Conservation (phyloP, 2,888 invertebrate genomes). For the Apeira syringaria region DNA sequence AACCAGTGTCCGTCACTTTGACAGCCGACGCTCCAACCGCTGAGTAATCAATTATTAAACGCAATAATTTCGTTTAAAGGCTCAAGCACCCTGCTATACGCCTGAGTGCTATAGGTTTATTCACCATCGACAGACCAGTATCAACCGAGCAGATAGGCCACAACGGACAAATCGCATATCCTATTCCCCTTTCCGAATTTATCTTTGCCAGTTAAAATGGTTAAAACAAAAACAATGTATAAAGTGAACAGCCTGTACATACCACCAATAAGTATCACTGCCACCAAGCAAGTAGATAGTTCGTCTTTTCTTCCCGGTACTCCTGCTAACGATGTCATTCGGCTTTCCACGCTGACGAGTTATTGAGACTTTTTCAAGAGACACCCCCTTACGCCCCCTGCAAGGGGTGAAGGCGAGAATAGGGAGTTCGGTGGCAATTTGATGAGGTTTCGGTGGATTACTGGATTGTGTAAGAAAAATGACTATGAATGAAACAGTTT, state of each 20-base stretch:
- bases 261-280: slow-evolving; percentile 53
- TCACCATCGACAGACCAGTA: too few species aligned
- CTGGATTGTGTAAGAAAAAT: background rate
- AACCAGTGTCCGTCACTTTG: too few species aligned
- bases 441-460: slow-evolving; percentile 9
- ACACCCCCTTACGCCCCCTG: slow-evolving; percentile 44
- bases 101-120: too few species aligned
- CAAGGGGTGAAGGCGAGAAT: slow-evolving; percentile 12
- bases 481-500: background rate
- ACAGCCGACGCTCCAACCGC: too few species aligned
- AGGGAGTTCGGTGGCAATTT: slow-evolving; percentile 30
- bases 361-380: slow-evolving; percentile 83
- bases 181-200: too few species aligned
- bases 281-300: slow-evolving; percentile 64
- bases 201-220: too few species aligned
- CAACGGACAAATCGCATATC: too few species aligned
- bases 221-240: too few species aligned
- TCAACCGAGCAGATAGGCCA: too few species aligned
- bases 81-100: too few species aligned
- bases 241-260: slow-evolving; percentile 53
- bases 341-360: slow-evolving; percentile 70
- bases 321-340: slow-evolving; percentile 82
- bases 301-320: slow-evolving; percentile 79
- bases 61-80: too few species aligned
- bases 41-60: too few species aligned